A percentile compares a stretch with the other conserved stretches of the same genome.
Evolutionary conservation across 2,797 vertebrate species (phyloP).

Genomic region (Sebastes wilsoni): DNA sequence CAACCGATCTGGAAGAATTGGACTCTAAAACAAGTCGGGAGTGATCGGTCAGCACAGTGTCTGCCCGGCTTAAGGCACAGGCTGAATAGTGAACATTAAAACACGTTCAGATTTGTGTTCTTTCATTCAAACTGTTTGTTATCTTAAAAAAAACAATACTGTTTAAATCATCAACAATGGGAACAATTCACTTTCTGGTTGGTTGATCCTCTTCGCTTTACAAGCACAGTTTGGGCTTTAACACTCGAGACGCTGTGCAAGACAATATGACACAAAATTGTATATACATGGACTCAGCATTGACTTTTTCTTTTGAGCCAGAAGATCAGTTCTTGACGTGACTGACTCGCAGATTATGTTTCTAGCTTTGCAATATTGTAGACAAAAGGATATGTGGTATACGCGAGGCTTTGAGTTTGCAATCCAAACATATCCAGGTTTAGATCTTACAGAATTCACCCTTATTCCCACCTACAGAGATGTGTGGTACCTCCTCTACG

Average conservation of each 20-base stretch:
- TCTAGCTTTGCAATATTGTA: slow-evolving; percentile 3
- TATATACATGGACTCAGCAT: slow-evolving; percentile 44
- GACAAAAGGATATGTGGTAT: slow-evolving; percentile 20
- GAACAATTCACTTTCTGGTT: slow-evolving; percentile 4
- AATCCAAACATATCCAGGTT: slow-evolving; percentile 35
- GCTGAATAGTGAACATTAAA: slow-evolving; percentile 61
- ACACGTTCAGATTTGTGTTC: slow-evolving; percentile 47
- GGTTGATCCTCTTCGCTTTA: slow-evolving; percentile 48
- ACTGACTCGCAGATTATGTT: background rate
- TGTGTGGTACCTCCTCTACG: slow-evolving; percentile 20
- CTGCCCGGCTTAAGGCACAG: background rate
- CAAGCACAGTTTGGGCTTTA: slow-evolving; percentile 58
- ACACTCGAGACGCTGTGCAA: slow-evolving; percentile 58
- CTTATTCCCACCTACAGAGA: slow-evolving; percentile 9
- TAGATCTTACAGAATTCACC: slow-evolving; percentile 3
- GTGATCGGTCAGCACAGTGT: background rate
- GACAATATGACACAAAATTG: slow-evolving; percentile 25
- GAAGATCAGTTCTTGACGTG: slow-evolving; percentile 3
- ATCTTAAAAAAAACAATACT: slow-evolving; percentile 26
- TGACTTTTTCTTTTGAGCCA: slow-evolving; percentile 34
- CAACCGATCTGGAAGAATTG: background rate
- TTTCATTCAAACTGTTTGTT: background rate
- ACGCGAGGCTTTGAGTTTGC: background rate
- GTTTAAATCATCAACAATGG: slow-evolving; percentile 56
- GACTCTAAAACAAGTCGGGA: background rate